Conservation (phyloP, 2,113 vertebrate genomes). For the Eurystomus gularis region DNA sequence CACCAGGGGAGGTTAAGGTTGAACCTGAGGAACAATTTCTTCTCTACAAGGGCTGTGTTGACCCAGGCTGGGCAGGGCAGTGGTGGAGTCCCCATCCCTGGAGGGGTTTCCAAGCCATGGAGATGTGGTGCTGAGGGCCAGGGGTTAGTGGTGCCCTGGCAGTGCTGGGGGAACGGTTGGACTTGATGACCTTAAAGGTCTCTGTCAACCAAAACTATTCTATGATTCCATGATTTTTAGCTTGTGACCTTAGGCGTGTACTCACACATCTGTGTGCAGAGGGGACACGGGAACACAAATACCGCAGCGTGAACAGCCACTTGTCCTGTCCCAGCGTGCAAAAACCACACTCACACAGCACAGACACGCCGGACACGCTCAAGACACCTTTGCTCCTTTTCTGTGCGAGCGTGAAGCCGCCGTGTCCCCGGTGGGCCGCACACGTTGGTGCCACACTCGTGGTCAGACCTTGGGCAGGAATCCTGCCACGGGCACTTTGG, state of each 20-base stretch:
- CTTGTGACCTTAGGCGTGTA: rapidly evolving
- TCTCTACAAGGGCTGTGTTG: not conserved
- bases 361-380: rapidly evolving
- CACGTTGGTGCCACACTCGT: rapidly evolving
- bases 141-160: no score
- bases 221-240: no score
- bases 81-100: no score
- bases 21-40: not conserved
- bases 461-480: not conserved
- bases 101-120: no score
- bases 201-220: no score
- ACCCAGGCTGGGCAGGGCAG: no score
- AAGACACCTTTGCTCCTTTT: not conserved
- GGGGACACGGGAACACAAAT: rapidly evolving
- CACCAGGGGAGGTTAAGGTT: not conserved
- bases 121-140: no score
- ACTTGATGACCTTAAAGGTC: no score
- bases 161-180: no score
- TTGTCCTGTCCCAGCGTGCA: not conserved
- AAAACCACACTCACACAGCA: no score
- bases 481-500: not conserved
- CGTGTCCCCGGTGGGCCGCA: rapidly evolving
- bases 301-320: rapidly evolving
- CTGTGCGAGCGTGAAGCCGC: rapidly evolving
- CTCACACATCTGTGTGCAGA: no score